A percentile compares a stretch with the other conserved stretches of the same genome.
Conservation (phyloP, 2,113 vertebrate genomes). For the Nesospiza acunhae region DNA sequence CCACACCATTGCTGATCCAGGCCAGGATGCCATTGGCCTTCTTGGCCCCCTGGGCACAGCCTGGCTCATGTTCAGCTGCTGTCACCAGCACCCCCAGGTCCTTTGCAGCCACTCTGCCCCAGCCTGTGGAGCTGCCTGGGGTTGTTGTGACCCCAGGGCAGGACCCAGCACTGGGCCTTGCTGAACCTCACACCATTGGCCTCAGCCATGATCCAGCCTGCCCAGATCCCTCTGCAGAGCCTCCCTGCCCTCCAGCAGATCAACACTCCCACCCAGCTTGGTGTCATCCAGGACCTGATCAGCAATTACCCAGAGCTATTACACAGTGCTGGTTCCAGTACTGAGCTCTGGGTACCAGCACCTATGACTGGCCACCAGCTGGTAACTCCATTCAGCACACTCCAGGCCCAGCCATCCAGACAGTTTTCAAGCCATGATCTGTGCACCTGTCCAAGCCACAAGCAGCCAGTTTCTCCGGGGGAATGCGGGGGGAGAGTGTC, state of each 20-base stretch:
- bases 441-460: accelerated
- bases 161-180: accelerated
- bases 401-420: accelerated
- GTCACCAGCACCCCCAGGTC: neutral
- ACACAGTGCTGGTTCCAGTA: neutral
- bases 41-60: neutral
- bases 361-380: too few species aligned
- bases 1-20: neutral
- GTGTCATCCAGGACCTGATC: neutral
- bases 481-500: neutral
- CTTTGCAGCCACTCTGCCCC: neutral
- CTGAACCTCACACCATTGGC: neutral
- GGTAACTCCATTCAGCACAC: too few species aligned
- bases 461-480: neutral
- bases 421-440: neutral
- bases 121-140: neutral
- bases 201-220: neutral
- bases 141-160: neutral
- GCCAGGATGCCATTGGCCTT: neutral
- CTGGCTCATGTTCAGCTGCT: neutral
- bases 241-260: neutral
- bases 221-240: neutral
- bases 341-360: neutral
- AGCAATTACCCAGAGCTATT: too few species aligned
- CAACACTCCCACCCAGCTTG: neutral